These are phyloP conservation scores for Enteromius viviparus DNA, from an alignment of 2,797 vertebrate genomes.

Conservation along the genomic window DNA sequence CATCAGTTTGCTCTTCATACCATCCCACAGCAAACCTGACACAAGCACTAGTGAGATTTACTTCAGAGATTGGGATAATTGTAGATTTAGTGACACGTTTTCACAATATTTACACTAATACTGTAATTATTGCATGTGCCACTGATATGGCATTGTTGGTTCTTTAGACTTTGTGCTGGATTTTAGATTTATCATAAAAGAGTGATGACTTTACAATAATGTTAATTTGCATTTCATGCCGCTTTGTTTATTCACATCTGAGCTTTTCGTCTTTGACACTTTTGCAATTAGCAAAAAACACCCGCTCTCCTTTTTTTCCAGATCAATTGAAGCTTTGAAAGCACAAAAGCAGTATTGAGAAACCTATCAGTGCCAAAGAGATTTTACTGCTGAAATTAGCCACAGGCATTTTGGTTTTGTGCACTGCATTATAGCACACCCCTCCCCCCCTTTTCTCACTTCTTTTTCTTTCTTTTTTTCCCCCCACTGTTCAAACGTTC, in stretches of 20 bases:
- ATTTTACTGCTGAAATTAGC: constrained; percentile 60
- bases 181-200: constrained; percentile 25
- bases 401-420: constrained; percentile 61
- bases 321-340: constrained; percentile 57
- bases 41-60: not conserved
- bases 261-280: constrained; percentile 46
- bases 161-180: not conserved
- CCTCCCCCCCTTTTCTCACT: constrained; percentile 21
- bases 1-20: not conserved
- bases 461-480: constrained; percentile 9
- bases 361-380: constrained; percentile 58
- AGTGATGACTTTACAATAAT: constrained; percentile 12
- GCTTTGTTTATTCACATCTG: constrained; percentile 48
- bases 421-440: constrained; percentile 50
- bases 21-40: not conserved
- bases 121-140: not conserved
- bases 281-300: constrained; percentile 52
- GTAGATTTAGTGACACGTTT: not conserved
- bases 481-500: constrained; percentile 57
- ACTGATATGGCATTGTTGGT: not conserved
- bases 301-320: constrained; percentile 15
- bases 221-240: constrained; percentile 28
- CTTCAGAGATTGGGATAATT: not conserved
- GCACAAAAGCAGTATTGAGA: constrained; percentile 50
- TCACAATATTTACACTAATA: not conserved